Evolutionary conservation across 2,888 invertebrate species (phyloP).

Genomic region (Amblyjoppa fuscipennis): DNA sequence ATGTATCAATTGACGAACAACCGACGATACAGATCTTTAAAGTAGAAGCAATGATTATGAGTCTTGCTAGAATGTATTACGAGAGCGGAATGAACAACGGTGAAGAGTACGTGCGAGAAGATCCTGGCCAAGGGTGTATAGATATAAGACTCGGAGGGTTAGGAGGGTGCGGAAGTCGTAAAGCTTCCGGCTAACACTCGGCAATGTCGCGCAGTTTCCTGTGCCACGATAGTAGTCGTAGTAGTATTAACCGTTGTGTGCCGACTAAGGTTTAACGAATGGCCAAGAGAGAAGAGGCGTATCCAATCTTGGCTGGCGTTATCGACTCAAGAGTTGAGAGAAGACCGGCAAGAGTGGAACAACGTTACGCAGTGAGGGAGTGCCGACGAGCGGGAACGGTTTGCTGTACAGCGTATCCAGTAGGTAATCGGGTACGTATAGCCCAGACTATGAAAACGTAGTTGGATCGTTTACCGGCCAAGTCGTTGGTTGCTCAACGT

Average conservation of each 20-base stretch:
- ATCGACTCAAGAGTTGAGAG: slow-evolving; percentile 58
- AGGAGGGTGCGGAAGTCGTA: slow-evolving; percentile 31
- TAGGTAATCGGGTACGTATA: slow-evolving; percentile 10
- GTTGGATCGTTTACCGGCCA: slow-evolving; percentile 52
- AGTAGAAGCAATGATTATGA: neutral
- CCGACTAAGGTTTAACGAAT: slow-evolving; percentile 49
- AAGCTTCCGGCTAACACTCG: slow-evolving; percentile 38
- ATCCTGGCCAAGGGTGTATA: slow-evolving; percentile 9
- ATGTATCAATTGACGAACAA: neutral
- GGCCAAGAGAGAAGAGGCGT: slow-evolving; percentile 52
- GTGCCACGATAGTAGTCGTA: neutral
- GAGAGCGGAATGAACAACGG: slow-evolving; percentile 25
- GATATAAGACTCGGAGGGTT: neutral
- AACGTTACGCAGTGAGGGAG: slow-evolving; percentile 47
- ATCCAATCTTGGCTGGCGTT: slow-evolving; percentile 61
- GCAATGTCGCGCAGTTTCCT: slow-evolving; percentile 48
- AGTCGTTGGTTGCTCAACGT: slow-evolving; percentile 46
- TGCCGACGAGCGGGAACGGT: slow-evolving; percentile 5
- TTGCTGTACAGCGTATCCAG: slow-evolving; percentile 10
- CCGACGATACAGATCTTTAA: neutral
- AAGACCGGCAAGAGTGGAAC: slow-evolving; percentile 23
- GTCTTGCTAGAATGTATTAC: neutral
- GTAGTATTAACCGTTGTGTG: slow-evolving; percentile 1
- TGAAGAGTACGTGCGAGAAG: slow-evolving; percentile 10
- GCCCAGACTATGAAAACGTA: slow-evolving; percentile 41